phyloP scores from a whole-genome alignment of 2,888 invertebrate genomes.

The Heliconius ethilla region DNA sequence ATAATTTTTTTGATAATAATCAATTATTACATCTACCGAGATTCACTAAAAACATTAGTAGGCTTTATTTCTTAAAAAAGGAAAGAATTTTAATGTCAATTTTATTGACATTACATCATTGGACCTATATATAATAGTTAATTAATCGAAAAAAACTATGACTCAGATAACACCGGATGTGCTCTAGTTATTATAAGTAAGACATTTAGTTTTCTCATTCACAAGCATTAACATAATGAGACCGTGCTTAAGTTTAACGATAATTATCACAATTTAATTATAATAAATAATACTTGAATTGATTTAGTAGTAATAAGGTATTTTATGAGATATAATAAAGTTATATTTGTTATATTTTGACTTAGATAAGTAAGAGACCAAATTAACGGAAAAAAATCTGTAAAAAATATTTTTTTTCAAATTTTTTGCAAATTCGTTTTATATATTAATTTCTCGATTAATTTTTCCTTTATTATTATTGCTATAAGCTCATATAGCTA shows the following conservation, averaged over 20 bases:
- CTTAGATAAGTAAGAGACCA: not conserved
- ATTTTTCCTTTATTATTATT: not conserved
- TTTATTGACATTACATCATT: not conserved
- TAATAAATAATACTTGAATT: not conserved
- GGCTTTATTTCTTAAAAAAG: not conserved
- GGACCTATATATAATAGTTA: not conserved
- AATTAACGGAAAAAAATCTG: not conserved
- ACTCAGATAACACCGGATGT: slow-evolving; percentile 10
- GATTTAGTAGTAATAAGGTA: not conserved
- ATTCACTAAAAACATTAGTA: not conserved
- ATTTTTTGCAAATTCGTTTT: not conserved
- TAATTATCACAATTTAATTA: slow-evolving; percentile 4
- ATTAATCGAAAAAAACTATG: not conserved
- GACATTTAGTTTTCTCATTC: slow-evolving; percentile 4
- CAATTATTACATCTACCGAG: not conserved
- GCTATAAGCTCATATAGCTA: not conserved
- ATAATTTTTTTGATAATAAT: not conserved
- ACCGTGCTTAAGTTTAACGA: slow-evolving; percentile 3
- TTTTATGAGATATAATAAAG: too few relatives aligned
- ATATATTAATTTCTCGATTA: not conserved
- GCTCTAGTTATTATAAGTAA: not conserved
- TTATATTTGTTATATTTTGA: too few relatives aligned
- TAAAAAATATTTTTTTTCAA: not conserved
- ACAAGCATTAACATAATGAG: slow-evolving; percentile 1
- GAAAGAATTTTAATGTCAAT: not conserved